These are phyloP conservation scores for Pseudopipra pipra DNA, from an alignment of 2,113 vertebrate genomes.

Conservation along the genomic window DNA sequence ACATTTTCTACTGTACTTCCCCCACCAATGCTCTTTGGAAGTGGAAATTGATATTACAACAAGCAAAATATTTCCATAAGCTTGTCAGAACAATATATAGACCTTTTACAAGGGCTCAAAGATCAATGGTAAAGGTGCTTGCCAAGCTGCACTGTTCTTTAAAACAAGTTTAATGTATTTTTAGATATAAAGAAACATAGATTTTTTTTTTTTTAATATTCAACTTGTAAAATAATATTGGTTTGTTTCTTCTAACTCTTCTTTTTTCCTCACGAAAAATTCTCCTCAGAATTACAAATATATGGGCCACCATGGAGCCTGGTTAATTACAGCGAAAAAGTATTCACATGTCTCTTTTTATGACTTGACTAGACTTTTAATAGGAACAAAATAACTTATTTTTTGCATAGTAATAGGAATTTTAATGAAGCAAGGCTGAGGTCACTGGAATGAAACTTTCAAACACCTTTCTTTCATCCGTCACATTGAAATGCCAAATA, in stretches of 20 bases:
- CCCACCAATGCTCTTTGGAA: neutral
- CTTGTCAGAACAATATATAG: neutral
- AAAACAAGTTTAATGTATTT: neutral
- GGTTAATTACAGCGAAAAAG: neutral
- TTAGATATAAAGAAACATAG: neutral
- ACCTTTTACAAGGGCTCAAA: neutral
- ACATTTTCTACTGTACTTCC: neutral
- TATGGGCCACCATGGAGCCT: neutral
- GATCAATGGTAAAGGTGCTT: neutral
- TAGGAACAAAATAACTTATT: neutral
- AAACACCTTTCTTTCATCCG: neutral
- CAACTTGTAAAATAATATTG: neutral
- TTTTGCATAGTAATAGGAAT: neutral
- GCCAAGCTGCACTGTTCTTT: neutral
- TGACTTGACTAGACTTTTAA: neutral
- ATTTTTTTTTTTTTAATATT: neutral
- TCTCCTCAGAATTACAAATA: neutral
- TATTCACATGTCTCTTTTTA: neutral
- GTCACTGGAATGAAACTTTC: neutral
- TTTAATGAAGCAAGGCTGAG: neutral
- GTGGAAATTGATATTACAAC: neutral
- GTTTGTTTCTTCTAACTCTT: neutral
- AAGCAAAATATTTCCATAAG: neutral
- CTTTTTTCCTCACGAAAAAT: neutral
- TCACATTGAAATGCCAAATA: neutral